Percentiles rank a stretch among this genome's conserved stretches.
These are phyloP conservation scores for Ectemnius lituratus DNA, from an alignment of 2,888 invertebrate genomes.

Conservation along the genomic window DNA sequence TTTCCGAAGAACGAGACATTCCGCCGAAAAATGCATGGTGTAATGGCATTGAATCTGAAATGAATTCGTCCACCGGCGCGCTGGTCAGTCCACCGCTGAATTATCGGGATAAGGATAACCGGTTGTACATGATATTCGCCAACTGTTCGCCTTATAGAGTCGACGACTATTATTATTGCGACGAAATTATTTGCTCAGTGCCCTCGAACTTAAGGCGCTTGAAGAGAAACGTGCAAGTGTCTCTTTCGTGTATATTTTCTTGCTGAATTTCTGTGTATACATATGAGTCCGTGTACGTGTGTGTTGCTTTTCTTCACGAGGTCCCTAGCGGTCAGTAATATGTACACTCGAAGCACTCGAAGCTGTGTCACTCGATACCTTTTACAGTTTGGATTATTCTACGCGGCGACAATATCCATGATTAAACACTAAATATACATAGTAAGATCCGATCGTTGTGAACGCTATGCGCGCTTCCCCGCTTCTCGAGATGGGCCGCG, in stretches of 20 bases:
- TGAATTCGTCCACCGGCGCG: not conserved
- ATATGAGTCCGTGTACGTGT: conserved; percentile 21
- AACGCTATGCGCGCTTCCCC: conserved; percentile 46
- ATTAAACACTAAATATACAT: conserved; percentile 64
- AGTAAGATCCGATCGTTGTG: conserved; percentile 70
- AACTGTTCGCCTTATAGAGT: conserved; percentile 21
- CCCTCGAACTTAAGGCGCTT: conserved; percentile 63
- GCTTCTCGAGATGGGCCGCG: not conserved
- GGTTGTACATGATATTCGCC: conserved; percentile 41
- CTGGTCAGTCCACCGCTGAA: conserved; percentile 35
- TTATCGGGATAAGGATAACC: conserved; percentile 44
- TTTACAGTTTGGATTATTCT: conserved; percentile 55
- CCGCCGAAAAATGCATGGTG: too few relatives aligned
- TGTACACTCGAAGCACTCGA: conserved; percentile 66
- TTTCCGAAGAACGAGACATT: conserved; percentile 11
- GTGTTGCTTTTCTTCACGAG: conserved; percentile 45
- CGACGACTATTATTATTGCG: conserved; percentile 58
- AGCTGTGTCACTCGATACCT: conserved; percentile 62
- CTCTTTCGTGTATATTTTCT: conserved; percentile 19
- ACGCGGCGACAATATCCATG: conserved; percentile 62
- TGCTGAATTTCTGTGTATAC: conserved; percentile 11
- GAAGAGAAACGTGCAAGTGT: conserved; percentile 51
- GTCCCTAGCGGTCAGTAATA: conserved; percentile 61
- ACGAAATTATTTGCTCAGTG: conserved; percentile 62
- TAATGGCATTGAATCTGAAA: too few relatives aligned